These are phyloP conservation scores for Diplolepis rosae DNA, from an alignment of 2,888 invertebrate genomes.

Conservation along the genomic window DNA sequence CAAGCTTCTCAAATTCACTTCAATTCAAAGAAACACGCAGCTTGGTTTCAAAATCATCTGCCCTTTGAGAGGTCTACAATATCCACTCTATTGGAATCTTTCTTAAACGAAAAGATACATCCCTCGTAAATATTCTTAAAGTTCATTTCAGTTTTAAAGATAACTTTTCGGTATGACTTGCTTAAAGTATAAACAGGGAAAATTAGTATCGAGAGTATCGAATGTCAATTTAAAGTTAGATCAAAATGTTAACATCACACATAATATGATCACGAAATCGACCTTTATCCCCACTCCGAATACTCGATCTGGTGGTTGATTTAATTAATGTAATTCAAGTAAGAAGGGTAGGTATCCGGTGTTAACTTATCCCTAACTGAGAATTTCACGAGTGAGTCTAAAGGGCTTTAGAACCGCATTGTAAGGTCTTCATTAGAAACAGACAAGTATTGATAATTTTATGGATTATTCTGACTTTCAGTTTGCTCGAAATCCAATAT, in stretches of 20 bases:
- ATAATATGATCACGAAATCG: conserved; percentile 30
- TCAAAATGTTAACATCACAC: conserved; percentile 25
- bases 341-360: conserved; percentile 15
- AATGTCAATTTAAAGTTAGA: conserved; percentile 28
- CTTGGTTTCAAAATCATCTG: not conserved
- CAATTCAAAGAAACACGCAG: not conserved
- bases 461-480: not conserved
- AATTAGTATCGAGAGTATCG: conserved; percentile 15
- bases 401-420: conserved; percentile 28
- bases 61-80: not conserved
- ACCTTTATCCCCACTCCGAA: conserved; percentile 17
- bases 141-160: conserved; percentile 1
- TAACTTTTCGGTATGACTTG: conserved; percentile 12
- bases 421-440: conserved; percentile 14
- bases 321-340: conserved; percentile 30
- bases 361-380: conserved; percentile 13
- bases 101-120: not conserved
- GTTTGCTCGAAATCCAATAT: not conserved
- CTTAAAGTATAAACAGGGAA: not conserved
- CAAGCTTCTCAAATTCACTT: not conserved
- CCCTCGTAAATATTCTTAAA: not conserved
- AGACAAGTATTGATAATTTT: not conserved
- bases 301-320: conserved; percentile 26
- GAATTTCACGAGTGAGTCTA: conserved; percentile 11
- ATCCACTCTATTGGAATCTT: not conserved